Evolutionary conservation across 2,113 vertebrate genomes (phyloP).

Genomic region (Cyanoderma ruficeps): DNA sequence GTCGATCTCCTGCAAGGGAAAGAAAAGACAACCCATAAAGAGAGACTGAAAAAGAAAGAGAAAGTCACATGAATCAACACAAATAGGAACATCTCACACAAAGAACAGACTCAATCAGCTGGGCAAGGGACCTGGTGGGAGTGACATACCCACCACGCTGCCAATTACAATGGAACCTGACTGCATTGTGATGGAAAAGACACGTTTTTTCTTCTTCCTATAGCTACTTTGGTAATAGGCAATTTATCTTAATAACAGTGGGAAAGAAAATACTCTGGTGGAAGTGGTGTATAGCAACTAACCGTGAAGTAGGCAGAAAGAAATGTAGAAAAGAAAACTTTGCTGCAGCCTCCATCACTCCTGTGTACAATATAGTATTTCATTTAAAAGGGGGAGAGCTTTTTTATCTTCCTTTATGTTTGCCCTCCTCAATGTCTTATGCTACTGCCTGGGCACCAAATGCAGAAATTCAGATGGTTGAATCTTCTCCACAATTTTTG

Average conservation of each 20-base stretch:
- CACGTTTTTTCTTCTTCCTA: background rate
- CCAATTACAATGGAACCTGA: background rate
- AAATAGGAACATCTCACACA: background rate
- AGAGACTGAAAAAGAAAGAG: background rate
- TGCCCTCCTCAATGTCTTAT: background rate
- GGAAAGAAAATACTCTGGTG: slow-evolving; percentile 3
- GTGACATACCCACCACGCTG: background rate
- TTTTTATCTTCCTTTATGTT: background rate
- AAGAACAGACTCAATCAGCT: background rate
- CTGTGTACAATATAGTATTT: background rate
- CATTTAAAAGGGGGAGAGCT: accelerated
- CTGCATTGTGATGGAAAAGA: slow-evolving; percentile 26
- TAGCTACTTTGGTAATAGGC: slow-evolving; percentile 17
- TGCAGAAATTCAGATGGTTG: background rate
- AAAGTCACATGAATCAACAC: background rate
- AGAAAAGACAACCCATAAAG: background rate
- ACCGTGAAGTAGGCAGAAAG: background rate
- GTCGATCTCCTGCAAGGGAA: background rate
- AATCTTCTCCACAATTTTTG: background rate
- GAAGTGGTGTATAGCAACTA: background rate
- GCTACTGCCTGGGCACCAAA: background rate
- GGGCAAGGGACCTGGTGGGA: background rate
- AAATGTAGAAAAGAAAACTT: background rate
- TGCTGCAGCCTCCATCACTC: background rate
- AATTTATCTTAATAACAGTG: slow-evolving; percentile 20